Percentiles rank a stretch among this genome's conserved stretches.
These are phyloP conservation scores for Amphiprion clarkii DNA, from an alignment of 2,797 vertebrate species.

Conservation along the genomic window DNA sequence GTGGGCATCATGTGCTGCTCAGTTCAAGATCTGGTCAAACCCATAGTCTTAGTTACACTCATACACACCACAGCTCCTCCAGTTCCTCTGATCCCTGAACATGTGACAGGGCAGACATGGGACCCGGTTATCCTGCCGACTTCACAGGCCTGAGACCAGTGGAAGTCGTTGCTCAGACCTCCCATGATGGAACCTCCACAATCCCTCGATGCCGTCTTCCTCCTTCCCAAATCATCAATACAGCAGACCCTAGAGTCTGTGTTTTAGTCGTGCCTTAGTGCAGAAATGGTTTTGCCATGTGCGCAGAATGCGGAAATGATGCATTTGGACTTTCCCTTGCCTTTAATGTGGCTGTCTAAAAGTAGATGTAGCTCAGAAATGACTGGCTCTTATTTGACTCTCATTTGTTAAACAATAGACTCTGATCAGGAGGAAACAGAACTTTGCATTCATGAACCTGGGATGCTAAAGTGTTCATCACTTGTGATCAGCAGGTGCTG, in stretches of 20 bases:
- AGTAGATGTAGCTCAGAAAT: constrained; percentile 49
- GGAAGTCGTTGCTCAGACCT: constrained; percentile 65
- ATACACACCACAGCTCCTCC: constrained; percentile 60
- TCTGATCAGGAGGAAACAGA: constrained; percentile 28
- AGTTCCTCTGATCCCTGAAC: constrained; percentile 74
- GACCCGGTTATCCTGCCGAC: constrained; percentile 67
- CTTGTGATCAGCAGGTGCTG: constrained; percentile 19
- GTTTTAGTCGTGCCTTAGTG: background rate
- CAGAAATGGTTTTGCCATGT: constrained; percentile 48
- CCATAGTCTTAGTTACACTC: constrained; percentile 74
- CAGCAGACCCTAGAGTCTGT: background rate
- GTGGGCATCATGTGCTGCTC: constrained; percentile 77
- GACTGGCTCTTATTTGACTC: constrained; percentile 37
- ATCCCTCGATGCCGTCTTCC: constrained; percentile 28
- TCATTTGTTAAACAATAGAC: constrained; percentile 32
- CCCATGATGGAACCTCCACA: constrained; percentile 56
- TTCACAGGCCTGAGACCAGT: constrained; percentile 57
- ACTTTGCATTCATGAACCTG: constrained; percentile 27
- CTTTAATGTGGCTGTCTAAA: constrained; percentile 49
- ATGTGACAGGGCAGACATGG: constrained; percentile 80
- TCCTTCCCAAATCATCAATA: constrained; percentile 14
- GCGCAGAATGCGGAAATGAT: constrained; percentile 47
- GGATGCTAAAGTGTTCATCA: constrained; percentile 1
- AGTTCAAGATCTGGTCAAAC: constrained; percentile 78
- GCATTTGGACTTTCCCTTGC: constrained; percentile 38